Evolutionary conservation across 2,797 vertebrate species (phyloP), one percentile per base, ranked within the genome.

Genomic region (Lacerta bilineata): DNA sequence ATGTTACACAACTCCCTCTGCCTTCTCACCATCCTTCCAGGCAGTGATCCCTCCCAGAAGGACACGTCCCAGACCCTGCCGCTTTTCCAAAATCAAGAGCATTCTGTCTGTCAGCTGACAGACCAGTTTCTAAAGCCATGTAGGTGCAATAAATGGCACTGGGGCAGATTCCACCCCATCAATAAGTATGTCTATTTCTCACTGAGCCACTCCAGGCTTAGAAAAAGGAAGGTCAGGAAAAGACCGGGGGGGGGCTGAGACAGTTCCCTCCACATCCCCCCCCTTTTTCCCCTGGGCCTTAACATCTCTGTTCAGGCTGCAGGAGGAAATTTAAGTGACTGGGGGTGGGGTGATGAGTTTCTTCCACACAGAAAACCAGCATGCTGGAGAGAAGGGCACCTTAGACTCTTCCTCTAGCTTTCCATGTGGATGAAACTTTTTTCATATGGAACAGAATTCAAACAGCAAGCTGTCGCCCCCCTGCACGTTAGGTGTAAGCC

Each of bases 1-100:
- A 87, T 86, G 92, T 95, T 95, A 95, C 83, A 95, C 95, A 96
- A 95, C 90, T 91, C 61, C 50, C 50, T 64, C 80, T 0, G 71
- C 41, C 68, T 87, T 79, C 87, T 82, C 74, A 2, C 68, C 69
- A 39, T 39, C 80, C 50, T 11, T 50, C 55, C n/a, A 50, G 39
- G 66, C 83, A 33, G 83, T 50, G 80, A 20, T 77, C 33, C 66
- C 39, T 46, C 81, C 78, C 68, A 27, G 23, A 74, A 64, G 33
- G 86, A 71, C 68, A 80, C 9, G 1, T 13, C 55, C 82, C 66
- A 43, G 36, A 7, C 25, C 9, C 25, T 33, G 27, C 55, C 29
- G 43, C 68, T 83, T 55, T 64, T 75, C 39, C 29, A 27, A 25
- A 75, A 5, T 25, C 36, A 72, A 25, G 10, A 64, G 74, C 74